Evolutionary conservation across 2,113 vertebrate genomes (phyloP).

Genomic region (Silurus glanis): DNA sequence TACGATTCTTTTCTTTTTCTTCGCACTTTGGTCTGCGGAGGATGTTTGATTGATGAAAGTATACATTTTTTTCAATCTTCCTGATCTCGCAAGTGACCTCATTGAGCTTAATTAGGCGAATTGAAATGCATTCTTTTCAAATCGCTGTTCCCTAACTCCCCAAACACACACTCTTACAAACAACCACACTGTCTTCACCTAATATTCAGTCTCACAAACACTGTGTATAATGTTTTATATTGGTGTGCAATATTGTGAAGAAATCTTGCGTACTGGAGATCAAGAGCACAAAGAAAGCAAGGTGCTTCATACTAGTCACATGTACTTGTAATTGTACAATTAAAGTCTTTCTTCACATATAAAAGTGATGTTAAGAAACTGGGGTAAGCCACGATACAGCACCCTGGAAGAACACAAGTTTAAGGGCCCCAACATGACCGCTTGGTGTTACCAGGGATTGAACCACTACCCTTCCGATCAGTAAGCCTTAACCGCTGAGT

Average conservation of each 20-base stretch:
- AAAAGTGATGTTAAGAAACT: too few relatives aligned
- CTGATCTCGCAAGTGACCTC: not conserved
- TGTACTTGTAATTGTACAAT: too few relatives aligned
- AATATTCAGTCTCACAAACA: not conserved
- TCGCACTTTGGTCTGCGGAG: not conserved
- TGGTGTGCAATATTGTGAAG: constrained; percentile 3
- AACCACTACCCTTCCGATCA: too few relatives aligned
- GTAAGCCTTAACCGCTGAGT: too few relatives aligned
- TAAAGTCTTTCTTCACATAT: too few relatives aligned
- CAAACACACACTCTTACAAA: not conserved
- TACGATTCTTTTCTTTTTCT: not conserved
- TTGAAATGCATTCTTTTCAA: not conserved
- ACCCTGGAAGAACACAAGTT: too few relatives aligned
- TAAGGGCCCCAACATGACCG: too few relatives aligned
- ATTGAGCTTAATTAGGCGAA: not conserved
- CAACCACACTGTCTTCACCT: not conserved
- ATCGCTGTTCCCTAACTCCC: not conserved
- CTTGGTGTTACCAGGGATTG: too few relatives aligned
- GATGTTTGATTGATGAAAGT: not conserved
- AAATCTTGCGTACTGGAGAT: constrained; percentile 5
- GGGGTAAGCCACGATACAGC: too few relatives aligned
- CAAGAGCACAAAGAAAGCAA: not conserved
- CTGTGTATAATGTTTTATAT: constrained; percentile 22
- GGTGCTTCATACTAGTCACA: too few relatives aligned
- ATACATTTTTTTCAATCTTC: not conserved